phyloP scores from a whole-genome alignment of 2,797 vertebrate species.

The Lindbergichthys nudifrons region DNA sequence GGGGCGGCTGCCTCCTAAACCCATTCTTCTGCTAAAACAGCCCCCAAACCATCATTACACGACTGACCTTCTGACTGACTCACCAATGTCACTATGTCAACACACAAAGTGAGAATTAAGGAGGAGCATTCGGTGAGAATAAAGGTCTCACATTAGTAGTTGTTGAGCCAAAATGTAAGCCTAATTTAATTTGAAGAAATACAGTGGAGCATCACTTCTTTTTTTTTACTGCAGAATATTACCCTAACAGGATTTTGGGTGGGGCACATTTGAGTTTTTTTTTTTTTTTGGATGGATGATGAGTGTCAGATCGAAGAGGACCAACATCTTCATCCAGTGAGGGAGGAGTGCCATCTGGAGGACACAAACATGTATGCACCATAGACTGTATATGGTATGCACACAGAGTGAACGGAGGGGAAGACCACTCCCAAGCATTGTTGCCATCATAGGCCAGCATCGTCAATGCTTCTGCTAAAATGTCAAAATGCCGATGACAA shows the following conservation, averaged over 20 bases:
- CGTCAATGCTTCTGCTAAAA: neutral
- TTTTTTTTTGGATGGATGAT: constrained; percentile 60
- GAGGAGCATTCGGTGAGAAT: neutral
- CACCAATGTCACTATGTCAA: constrained; percentile 28
- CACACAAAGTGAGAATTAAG: neutral
- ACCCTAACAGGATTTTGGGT: constrained; percentile 71
- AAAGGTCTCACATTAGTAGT: neutral
- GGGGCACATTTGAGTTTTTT: constrained; percentile 70
- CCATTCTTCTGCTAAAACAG: constrained; percentile 50
- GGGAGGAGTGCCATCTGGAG: constrained; percentile 74
- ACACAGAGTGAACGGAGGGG: neutral
- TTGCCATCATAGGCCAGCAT: neutral
- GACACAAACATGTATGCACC: constrained; percentile 16
- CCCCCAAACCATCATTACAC: constrained; percentile 60
- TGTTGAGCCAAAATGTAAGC: neutral
- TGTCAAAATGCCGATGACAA: neutral
- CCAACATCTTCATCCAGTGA: constrained; percentile 21
- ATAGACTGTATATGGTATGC: neutral
- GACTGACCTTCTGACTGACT: constrained; percentile 70
- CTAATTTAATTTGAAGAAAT: neutral
- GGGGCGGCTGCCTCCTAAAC: constrained; percentile 44
- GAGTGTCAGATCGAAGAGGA: constrained; percentile 53
- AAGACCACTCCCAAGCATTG: constrained; percentile 68
- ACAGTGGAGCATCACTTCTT: neutral
- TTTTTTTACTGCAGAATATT: constrained; percentile 12